Conservation (phyloP, 2,113 vertebrate species). For the Notechis scutatus region DNA sequence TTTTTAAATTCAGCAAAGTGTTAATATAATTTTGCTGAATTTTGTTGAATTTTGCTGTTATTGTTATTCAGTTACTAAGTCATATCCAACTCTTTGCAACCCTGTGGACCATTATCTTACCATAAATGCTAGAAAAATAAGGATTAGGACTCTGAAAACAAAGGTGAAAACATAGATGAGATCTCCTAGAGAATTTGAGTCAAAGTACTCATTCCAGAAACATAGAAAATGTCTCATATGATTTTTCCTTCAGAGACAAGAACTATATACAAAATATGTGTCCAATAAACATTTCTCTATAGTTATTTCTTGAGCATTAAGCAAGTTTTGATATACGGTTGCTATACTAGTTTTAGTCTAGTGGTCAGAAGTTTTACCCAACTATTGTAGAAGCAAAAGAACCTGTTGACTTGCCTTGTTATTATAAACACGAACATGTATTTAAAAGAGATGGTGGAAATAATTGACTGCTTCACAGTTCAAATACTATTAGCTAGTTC, state of each 20-base stretch:
- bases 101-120: neutral
- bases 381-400: neutral
- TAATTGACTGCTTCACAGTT: neutral
- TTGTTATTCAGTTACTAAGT: neutral
- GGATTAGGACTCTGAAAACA: neutral
- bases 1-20: neutral
- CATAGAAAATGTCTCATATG: neutral
- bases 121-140: neutral
- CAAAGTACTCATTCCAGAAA: neutral
- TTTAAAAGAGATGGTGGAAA: neutral
- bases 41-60: neutral
- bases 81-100: neutral
- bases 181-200: neutral
- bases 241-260: neutral
- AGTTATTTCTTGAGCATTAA: neutral
- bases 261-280: neutral
- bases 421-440: neutral
- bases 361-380: neutral
- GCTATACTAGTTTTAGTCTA: neutral
- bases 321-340: neutral
- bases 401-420: neutral
- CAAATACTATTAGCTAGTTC: neutral
- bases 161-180: neutral
- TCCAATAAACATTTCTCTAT: neutral
- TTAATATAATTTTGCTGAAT: neutral